Evolutionary conservation across 1,140 invertebrate species (phyloP), one percentile per base, ranked within the genome.

Genomic region (Prorops nasuta): DNA sequence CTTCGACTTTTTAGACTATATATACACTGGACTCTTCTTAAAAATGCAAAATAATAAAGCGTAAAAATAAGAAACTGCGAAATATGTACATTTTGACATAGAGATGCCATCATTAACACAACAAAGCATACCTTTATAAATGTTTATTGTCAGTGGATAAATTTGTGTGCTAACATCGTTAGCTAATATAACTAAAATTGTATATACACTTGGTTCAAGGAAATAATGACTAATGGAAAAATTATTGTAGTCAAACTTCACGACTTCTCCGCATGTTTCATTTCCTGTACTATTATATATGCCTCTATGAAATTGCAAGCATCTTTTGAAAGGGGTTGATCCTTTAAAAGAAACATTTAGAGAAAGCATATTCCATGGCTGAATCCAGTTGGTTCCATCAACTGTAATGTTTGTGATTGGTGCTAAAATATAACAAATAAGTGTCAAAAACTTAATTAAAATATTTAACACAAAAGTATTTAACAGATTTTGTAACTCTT

Each of bases 281-380:
- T 90, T 89, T 17, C 89, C 89, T 1, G 88, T 91, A 0, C 84
- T 68, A 66, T 91, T 92, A 60, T 91, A 90, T 14, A 82, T 79
- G 0, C 88, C 89, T 55, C 65, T 44, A 56, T 79, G 74, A 51
- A 84, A 83, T 28, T 80, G 56, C 21, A 84, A 74, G 64, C 88
- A 91, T 63, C 86, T 85, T 17, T 76, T 49, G 56, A 88, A 89
- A 0, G 86, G 85, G 3, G 81, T 76, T 0, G 88, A 84, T 0
- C 90, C 90, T 32, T 83, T 82, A 58, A 88, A 92, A 22, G 80
- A 81, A 1, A 91, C 78, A 54, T 84, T 78, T 3, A 93, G 66
- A 41, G 82, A 80, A n/a, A 91, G 64, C 36, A 91, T 73, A 44
- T 90, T 86, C 37, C 88, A 90, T 37, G 88, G 85, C 58, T 90